Conservation (phyloP, 2,888 invertebrate genomes). For the Slavum lentiscoides region DNA sequence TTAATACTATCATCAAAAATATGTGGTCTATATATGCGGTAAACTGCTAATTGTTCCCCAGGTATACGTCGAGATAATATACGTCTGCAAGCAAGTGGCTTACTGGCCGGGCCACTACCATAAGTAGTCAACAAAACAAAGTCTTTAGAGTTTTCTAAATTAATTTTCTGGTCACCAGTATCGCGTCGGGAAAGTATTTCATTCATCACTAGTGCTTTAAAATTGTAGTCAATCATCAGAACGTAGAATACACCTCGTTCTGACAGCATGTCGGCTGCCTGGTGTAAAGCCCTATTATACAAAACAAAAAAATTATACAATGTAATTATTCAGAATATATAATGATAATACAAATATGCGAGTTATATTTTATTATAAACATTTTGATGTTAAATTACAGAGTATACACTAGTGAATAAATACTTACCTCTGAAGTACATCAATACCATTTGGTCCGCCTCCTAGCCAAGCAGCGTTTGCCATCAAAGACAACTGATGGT, state of each 20-base stretch:
- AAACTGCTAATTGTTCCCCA: conserved; percentile 22
- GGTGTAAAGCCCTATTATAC: conserved; percentile 66
- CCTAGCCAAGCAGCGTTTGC: conserved; percentile 44
- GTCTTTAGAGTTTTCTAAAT: neutral
- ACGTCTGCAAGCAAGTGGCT: neutral
- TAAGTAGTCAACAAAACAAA: conserved; percentile 20
- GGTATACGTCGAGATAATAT: conserved; percentile 9
- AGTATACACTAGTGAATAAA: too few relatives aligned
- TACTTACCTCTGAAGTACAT: conserved; percentile 33
- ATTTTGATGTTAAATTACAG: too few relatives aligned
- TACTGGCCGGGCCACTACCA: neutral
- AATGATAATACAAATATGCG: too few relatives aligned
- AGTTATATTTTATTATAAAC: too few relatives aligned
- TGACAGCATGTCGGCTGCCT: conserved; percentile 74
- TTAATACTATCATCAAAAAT: neutral
- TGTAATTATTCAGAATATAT: too few relatives aligned
- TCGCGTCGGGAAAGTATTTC: conserved; percentile 6
- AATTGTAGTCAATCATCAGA: conserved; percentile 84
- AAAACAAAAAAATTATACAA: too few relatives aligned
- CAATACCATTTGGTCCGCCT: conserved; percentile 25
- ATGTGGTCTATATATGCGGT: conserved; percentile 17
- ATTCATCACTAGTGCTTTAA: conserved; percentile 3
- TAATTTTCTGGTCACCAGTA: neutral
- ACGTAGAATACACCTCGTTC: conserved; percentile 81
- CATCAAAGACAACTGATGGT: conserved; percentile 41